A percentile compares a stretch with the other conserved stretches of the same genome.
Evolutionary conservation across 2,113 vertebrate genomes (phyloP).

Genomic region (Perca schrenkii): DNA sequence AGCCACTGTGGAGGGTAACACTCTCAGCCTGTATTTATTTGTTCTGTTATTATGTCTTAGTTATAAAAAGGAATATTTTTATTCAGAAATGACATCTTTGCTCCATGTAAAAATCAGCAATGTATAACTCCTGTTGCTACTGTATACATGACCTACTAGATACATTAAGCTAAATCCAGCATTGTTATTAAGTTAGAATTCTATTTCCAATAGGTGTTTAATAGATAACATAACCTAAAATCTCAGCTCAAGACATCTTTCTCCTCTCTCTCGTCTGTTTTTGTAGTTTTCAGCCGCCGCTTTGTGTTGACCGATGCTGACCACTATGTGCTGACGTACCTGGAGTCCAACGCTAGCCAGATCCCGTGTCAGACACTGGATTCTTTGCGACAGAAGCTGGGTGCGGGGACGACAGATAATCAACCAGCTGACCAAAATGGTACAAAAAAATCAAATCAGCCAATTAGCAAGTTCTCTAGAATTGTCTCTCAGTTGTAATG

Average conservation of each 20-base stretch:
- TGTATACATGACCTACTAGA: background rate
- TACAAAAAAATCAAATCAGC: constrained; percentile 1
- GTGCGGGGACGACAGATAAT: background rate
- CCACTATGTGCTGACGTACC: constrained; percentile 87
- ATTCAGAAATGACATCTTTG: background rate
- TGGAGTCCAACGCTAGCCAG: constrained; percentile 85
- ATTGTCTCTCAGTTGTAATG: background rate
- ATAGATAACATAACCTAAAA: background rate
- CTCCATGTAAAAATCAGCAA: no score
- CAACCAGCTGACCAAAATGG: constrained; percentile 32
- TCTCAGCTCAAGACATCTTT: background rate
- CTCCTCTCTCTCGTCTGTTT: constrained; percentile 7
- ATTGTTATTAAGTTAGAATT: background rate
- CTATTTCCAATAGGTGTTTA: background rate
- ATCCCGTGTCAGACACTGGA: constrained; percentile 85
- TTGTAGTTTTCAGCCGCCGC: constrained; percentile 90
- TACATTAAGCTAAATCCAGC: no score
- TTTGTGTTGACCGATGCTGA: constrained; percentile 91
- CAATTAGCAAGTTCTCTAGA: background rate
- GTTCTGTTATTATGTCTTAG: background rate
- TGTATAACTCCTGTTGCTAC: background rate
- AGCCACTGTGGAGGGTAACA: constrained; percentile 89
- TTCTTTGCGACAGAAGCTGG: constrained; percentile 81
- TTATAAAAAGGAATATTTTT: background rate
- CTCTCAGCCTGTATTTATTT: background rate